phyloP scores from a whole-genome alignment of 2,113 vertebrate species.

The Silurus meridionalis region DNA sequence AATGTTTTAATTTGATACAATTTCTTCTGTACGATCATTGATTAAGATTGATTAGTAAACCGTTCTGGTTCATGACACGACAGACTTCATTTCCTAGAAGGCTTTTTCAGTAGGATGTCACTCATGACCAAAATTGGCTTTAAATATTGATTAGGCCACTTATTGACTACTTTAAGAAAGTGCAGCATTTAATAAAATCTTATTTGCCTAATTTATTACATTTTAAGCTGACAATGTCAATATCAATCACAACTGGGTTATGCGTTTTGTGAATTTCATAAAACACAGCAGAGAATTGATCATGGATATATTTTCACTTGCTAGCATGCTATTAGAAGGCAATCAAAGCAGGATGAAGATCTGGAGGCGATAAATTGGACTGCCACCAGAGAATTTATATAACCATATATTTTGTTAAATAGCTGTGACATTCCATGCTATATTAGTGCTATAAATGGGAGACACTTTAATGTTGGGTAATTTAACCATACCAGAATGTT shows the following conservation, averaged over 20 bases:
- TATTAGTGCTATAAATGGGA: background rate
- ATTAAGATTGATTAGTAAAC: background rate
- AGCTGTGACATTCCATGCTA: background rate
- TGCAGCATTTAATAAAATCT: conserved; percentile 34
- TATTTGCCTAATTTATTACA: conserved; percentile 48
- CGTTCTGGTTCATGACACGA: conserved; percentile 26
- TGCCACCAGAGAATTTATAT: background rate
- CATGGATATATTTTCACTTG: conserved; percentile 22
- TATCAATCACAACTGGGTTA: conserved; percentile 38
- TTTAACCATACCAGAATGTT: background rate
- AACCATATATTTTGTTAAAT: background rate
- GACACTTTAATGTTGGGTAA: background rate
- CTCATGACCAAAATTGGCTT: conserved; percentile 44
- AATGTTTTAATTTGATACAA: conserved; percentile 6
- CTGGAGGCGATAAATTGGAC: background rate
- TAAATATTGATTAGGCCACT: conserved; percentile 50
- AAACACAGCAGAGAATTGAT: conserved; percentile 44
- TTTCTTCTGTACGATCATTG: conserved; percentile 1
- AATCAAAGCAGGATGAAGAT: conserved; percentile 20
- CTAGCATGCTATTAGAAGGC: conserved; percentile 19
- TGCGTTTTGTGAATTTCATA: conserved; percentile 25
- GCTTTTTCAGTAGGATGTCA: conserved; percentile 43
- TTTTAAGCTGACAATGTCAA: conserved; percentile 37
- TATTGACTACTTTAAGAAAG: conserved; percentile 9
- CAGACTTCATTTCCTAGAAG: conserved; percentile 48